Conservation (phyloP, 2,888 invertebrate species). For the Drosophila heteroneura region DNA sequence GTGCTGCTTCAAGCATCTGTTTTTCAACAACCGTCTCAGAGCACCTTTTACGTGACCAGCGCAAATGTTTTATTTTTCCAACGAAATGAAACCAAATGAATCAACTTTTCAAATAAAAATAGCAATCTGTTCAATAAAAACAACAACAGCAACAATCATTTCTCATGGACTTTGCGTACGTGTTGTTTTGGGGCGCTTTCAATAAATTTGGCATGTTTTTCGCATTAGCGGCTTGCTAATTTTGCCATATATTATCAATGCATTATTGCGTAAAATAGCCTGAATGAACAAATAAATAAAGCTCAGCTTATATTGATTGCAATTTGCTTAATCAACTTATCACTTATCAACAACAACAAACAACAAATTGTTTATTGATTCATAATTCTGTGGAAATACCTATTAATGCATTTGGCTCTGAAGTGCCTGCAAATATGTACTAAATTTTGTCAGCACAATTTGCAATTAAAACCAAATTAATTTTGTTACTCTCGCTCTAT, state of each 20-base stretch:
- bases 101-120: slow-evolving; percentile 76
- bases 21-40: slow-evolving; percentile 17
- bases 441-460: neutral
- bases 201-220: slow-evolving; percentile 35
- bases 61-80: slow-evolving; percentile 64
- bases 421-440: neutral
- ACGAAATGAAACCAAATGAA: slow-evolving; percentile 63
- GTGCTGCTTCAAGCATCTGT: slow-evolving; percentile 60
- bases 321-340: slow-evolving; percentile 24
- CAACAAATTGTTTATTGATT: neutral
- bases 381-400: neutral
- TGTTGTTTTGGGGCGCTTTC: slow-evolving; percentile 31
- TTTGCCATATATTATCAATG: slow-evolving; percentile 42
- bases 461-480: neutral
- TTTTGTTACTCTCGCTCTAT: neutral
- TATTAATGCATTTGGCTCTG: neutral
- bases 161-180: slow-evolving; percentile 53
- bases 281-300: slow-evolving; percentile 29
- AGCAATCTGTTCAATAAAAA: slow-evolving; percentile 51
- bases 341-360: neutral
- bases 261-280: slow-evolving; percentile 34
- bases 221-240: slow-evolving; percentile 44
- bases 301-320: slow-evolving; percentile 40
- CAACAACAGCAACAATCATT: slow-evolving; percentile 15
- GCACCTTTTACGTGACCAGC: slow-evolving; percentile 69